Percentiles rank a stretch among this genome's conserved stretches.
phyloP scores from a whole-genome alignment of 2,888 invertebrate genomes.

The Schizaphis graminum region DNA sequence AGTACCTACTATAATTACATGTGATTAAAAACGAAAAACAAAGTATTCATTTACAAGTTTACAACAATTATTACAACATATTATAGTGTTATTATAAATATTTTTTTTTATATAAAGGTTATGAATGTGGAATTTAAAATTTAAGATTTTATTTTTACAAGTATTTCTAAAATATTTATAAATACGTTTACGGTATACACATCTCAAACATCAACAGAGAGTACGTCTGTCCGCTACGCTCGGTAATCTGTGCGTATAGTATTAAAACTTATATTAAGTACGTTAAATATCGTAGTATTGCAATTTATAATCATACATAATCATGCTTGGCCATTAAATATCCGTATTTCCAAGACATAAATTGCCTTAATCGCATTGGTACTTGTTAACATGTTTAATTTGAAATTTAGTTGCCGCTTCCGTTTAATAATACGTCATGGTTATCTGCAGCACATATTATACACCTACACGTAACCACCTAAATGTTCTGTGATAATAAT shows the following conservation, averaged over 20 bases:
- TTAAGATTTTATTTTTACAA: neutral
- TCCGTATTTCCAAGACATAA: too few species aligned
- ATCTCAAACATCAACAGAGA: neutral
- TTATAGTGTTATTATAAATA: neutral
- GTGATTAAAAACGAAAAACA: neutral
- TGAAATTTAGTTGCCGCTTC: neutral
- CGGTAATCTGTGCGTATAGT: neutral
- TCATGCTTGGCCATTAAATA: neutral
- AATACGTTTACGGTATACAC: neutral
- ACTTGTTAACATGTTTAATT: neutral
- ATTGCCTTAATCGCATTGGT: neutral
- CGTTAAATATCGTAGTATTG: neutral
- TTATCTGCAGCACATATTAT: neutral
- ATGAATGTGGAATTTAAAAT: neutral
- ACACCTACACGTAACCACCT: neutral
- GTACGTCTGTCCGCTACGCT: neutral
- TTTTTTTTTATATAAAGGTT: neutral
- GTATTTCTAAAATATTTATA: neutral
- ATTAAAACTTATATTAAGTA: neutral
- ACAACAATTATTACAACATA: neutral
- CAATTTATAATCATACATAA: neutral
- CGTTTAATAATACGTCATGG: neutral
- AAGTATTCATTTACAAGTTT: neutral
- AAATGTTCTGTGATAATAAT: neutral
- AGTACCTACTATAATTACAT: neutral